These are phyloP conservation scores for Amphipoea oculea DNA, from an alignment of 2,888 invertebrate species.

Conservation along the genomic window DNA sequence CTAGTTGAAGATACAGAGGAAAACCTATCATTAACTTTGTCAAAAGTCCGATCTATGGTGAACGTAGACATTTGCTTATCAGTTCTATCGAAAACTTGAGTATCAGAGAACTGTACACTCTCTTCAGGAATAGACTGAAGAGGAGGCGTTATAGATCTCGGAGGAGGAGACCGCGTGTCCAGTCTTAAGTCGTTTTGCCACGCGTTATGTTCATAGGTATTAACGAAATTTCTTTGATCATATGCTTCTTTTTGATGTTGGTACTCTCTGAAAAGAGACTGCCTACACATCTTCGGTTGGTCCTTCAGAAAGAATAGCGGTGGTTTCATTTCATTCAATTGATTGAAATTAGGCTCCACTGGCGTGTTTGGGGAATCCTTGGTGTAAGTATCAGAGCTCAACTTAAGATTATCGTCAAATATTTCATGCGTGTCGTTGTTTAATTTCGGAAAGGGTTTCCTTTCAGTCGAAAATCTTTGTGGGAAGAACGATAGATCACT, in stretches of 20 bases:
- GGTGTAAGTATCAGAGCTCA: slow-evolving; percentile 88
- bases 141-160: slow-evolving; percentile 83
- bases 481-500: slow-evolving; percentile 87
- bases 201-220: slow-evolving; percentile 78
- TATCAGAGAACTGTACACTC: slow-evolving; percentile 80
- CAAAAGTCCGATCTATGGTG: slow-evolving; percentile 85
- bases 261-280: slow-evolving; percentile 83
- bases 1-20: slow-evolving; percentile 66
- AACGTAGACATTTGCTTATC: slow-evolving; percentile 82
- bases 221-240: slow-evolving; percentile 75
- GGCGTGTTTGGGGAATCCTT: slow-evolving; percentile 87
- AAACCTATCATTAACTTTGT: slow-evolving; percentile 73
- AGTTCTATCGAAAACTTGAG: slow-evolving; percentile 79
- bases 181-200: slow-evolving; percentile 81
- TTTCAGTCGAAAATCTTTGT: slow-evolving; percentile 86
- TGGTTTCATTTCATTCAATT: slow-evolving; percentile 74
- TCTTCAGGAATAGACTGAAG: slow-evolving; percentile 89
- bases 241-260: slow-evolving; percentile 78
- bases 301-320: slow-evolving; percentile 76
- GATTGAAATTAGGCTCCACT: slow-evolving; percentile 73
- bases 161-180: slow-evolving; percentile 82
- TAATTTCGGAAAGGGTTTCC: slow-evolving; percentile 80
- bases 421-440: slow-evolving; percentile 83
- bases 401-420: slow-evolving; percentile 78
- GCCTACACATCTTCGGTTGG: slow-evolving; percentile 81